Base-by-base conservation (phyloP, 2,888 invertebrate species). In the Clistopyga incitator region DNA sequence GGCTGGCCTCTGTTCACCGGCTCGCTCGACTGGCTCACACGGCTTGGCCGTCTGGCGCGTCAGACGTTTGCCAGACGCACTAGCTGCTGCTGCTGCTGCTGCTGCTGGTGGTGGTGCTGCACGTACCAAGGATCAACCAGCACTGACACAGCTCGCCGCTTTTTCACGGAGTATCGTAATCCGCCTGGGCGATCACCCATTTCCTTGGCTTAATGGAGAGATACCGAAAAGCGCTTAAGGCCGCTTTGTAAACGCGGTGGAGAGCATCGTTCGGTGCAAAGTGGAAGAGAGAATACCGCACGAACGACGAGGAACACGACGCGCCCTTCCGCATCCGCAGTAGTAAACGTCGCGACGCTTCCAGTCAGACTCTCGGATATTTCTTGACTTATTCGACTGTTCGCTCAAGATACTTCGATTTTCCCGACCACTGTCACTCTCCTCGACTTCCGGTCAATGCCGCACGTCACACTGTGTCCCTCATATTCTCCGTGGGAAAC, bases 241-340 rank as follows among this genome's bases (percentile, higher is more conserved):
- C 6, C 13, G 13, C 2, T 13, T 47, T 15, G 15, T 47, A 45
- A 13, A 10, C 45, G 45, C 45, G 45, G 15, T 45, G 11, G 11
- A 45, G n/a, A n/a, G n/a, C 45, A 45, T 45, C 45, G 45, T 13
- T 45, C 3, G 45, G 15, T 45, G 25, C 13, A 15, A 34, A 34
- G 6, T 1, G 4, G 4, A 4, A 29, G 38, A 64, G 64, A 64
- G 61, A 20, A 47, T 47, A 25, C 10, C 25, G 42, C 67, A 68
- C 45, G 42, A 59, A n/a, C 6, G 54, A 79, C 38, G 54, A 68
- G 45, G 45, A 56, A 20, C 34, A 52, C 29, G 34, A 79, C 82
- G 82, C 83, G 76, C 83, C 83, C 83, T 79, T 77, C 83, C 79
- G 83, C 83, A 72, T 76, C 71, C 80, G 76, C 65, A 65, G 76